phyloP scores from a whole-genome alignment of 2,113 vertebrate species.

The Pelecanoides urinatrix region DNA sequence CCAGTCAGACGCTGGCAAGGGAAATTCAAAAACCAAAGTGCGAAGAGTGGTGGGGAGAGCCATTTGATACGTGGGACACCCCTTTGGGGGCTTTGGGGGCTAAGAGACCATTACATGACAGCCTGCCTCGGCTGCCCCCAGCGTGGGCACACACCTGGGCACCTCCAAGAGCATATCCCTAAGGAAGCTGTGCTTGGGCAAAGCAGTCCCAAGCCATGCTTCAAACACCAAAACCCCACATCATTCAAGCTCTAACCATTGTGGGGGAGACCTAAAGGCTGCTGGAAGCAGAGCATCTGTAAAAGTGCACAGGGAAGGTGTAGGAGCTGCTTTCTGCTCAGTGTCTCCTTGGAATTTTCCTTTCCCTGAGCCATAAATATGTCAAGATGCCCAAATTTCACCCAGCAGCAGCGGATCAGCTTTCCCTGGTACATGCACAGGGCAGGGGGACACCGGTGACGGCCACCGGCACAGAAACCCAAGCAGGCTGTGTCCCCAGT shows the following conservation, averaged over 20 bases:
- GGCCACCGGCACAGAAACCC: background rate
- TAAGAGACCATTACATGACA: background rate
- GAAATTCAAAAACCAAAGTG: background rate
- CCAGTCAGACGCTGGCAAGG: background rate
- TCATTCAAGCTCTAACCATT: background rate
- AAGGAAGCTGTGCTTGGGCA: background rate
- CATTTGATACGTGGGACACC: fast-evolving
- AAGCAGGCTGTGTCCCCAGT: background rate
- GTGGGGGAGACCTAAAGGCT: background rate
- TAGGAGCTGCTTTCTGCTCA: background rate
- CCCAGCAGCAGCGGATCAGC: background rate
- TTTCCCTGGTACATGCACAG: background rate
- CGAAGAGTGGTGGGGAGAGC: background rate
- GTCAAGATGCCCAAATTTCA: background rate
- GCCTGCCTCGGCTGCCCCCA: background rate
- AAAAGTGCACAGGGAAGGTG: background rate
- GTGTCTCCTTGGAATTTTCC: background rate
- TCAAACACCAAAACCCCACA: background rate
- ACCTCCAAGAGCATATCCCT: background rate
- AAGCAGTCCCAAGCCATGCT: background rate
- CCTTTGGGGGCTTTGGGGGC: background rate
- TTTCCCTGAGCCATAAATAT: background rate
- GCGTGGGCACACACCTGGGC: background rate
- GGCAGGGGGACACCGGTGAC: background rate
- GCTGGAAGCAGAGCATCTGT: background rate